Conservation (phyloP, 2,797 vertebrate species). For the Anolis apletophallus region DNA sequence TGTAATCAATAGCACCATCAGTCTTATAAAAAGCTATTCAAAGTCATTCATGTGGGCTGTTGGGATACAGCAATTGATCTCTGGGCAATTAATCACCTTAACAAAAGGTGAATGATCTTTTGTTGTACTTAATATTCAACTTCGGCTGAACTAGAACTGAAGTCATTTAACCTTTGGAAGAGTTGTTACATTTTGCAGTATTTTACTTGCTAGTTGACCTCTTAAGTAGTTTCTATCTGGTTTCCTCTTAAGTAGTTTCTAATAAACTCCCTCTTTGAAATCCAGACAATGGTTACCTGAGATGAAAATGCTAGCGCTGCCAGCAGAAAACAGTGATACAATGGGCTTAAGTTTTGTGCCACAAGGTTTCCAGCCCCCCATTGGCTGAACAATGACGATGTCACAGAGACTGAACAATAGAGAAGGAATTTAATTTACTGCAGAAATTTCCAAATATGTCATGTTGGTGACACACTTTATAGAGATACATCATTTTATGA, state of each 20-base stretch:
- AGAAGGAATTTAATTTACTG: background rate
- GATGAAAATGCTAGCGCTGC: background rate
- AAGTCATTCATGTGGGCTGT: constrained; percentile 30
- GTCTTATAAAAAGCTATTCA: constrained; percentile 51
- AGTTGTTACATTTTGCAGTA: background rate
- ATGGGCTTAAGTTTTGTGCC: background rate
- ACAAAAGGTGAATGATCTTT: constrained; percentile 47
- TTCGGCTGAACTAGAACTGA: background rate
- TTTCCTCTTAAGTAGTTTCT: background rate
- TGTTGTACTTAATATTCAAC: constrained; percentile 39
- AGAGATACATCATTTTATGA: too few relatives aligned
- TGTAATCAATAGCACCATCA: constrained; percentile 49
- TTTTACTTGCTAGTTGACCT: background rate
- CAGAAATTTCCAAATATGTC: too few relatives aligned
- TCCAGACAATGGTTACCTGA: background rate
- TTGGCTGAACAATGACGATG: background rate
- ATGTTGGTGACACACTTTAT: too few relatives aligned
- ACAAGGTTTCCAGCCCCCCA: background rate
- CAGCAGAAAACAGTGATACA: background rate
- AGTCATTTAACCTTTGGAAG: constrained; percentile 12
- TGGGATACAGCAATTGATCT: constrained; percentile 43
- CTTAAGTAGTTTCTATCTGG: background rate
- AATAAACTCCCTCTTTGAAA: background rate
- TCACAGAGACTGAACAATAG: background rate
- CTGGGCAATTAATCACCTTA: constrained; percentile 50